These are phyloP conservation scores for Pangasianodon gigas DNA, from an alignment of 2,113 vertebrate genomes.

Conservation along the genomic window DNA sequence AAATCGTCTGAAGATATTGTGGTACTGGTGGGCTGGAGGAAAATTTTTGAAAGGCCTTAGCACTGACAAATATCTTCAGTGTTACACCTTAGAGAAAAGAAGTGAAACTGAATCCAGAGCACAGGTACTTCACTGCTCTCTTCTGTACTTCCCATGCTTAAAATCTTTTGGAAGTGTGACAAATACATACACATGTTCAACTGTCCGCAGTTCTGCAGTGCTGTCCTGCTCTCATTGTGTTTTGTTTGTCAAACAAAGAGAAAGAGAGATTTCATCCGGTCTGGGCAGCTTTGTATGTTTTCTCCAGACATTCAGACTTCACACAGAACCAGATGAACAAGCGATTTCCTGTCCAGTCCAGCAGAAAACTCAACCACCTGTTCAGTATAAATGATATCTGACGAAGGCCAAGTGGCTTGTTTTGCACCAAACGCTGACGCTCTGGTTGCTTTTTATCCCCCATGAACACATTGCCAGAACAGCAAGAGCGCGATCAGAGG, in stretches of 20 bases:
- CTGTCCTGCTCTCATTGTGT: background rate
- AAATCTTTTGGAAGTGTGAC: background rate
- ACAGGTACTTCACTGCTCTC: background rate
- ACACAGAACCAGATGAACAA: constrained; percentile 59
- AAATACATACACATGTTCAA: background rate
- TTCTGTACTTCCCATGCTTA: background rate
- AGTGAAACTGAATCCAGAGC: background rate
- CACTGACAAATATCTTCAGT: constrained; percentile 28
- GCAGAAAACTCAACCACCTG: constrained; percentile 47
- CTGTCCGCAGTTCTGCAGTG: background rate
- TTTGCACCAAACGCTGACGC: background rate
- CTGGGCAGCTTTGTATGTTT: constrained; percentile 39
- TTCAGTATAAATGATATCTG: constrained; percentile 46
- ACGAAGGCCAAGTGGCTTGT: background rate
- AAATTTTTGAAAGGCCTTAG: constrained; percentile 6
- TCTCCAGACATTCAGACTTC: constrained; percentile 54
- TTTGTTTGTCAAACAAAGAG: background rate
- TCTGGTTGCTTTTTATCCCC: background rate
- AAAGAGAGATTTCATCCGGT: constrained; percentile 27
- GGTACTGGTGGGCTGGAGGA: constrained; percentile 18
- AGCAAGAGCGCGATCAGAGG: constrained; percentile 46
- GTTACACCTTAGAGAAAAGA: background rate
- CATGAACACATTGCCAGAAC: constrained; percentile 19
- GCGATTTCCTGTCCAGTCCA: constrained; percentile 57
- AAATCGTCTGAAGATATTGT: constrained; percentile 1